phyloP scores from a whole-genome alignment of 2,797 vertebrate genomes.

The Mormyrus hasselquistii region DNA sequence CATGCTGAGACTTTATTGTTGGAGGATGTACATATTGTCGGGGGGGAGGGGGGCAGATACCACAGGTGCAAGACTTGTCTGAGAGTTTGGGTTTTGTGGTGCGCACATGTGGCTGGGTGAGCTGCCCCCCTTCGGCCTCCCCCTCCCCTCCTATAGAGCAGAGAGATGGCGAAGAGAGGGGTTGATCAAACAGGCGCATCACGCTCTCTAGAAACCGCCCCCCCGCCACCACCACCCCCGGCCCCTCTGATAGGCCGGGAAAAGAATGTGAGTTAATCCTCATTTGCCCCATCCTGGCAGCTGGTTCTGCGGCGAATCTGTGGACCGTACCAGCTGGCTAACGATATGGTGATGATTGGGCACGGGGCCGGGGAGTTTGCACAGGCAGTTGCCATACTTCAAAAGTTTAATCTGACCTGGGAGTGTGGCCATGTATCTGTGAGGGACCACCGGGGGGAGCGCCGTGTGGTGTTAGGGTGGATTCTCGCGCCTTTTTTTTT shows the following conservation, averaged over 20 bases:
- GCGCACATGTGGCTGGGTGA: not conserved
- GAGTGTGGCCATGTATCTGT: not conserved
- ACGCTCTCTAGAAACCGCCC: not conserved
- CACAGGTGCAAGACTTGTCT: not conserved
- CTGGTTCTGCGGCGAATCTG: not conserved
- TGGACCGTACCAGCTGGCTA: not conserved
- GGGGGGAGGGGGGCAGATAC: not conserved
- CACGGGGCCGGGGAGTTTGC: not conserved
- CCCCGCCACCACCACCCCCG: too few species aligned
- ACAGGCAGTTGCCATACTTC: not conserved
- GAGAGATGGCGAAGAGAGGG: not conserved
- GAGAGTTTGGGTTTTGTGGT: not conserved
- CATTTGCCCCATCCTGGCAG: not conserved
- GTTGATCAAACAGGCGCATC: not conserved
- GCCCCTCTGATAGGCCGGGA: not conserved
- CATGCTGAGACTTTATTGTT: not conserved
- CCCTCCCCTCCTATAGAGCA: not conserved
- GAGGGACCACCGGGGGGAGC: not conserved
- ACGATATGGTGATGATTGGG: not conserved
- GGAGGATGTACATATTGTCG: not conserved
- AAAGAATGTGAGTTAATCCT: not conserved
- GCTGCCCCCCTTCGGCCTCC: not conserved
- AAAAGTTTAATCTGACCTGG: slow-evolving; percentile 11
- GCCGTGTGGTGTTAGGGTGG: not conserved
- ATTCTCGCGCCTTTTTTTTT: not conserved